These are phyloP conservation scores for Hypanus sabinus DNA, from an alignment of 2,113 vertebrate species.

Conservation along the genomic window DNA sequence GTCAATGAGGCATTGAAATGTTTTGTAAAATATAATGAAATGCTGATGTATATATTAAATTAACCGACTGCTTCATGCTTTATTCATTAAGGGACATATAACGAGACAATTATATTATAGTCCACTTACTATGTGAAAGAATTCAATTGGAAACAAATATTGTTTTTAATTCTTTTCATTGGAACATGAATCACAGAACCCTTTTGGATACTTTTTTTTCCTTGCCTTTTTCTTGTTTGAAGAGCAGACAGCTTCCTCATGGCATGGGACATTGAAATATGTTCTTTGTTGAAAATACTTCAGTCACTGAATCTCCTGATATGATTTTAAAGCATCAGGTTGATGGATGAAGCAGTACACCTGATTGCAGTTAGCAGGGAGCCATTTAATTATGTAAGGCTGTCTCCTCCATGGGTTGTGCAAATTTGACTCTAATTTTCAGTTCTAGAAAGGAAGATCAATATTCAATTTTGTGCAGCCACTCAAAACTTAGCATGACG, in stretches of 20 bases:
- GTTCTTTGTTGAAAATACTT: background rate
- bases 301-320: background rate
- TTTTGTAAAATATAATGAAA: conserved; percentile 11
- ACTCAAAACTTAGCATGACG: background rate
- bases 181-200: background rate
- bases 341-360: background rate
- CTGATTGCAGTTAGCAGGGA: background rate
- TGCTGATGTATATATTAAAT: background rate
- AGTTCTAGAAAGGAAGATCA: no score
- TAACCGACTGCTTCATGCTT: background rate
- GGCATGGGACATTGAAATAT: background rate
- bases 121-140: background rate
- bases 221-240: background rate
- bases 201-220: no score
- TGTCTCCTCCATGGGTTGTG: background rate
- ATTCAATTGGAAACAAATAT: background rate
- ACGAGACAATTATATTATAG: background rate
- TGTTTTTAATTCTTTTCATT: background rate
- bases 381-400: background rate
- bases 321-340: background rate
- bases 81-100: conserved; percentile 14
- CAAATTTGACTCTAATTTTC: background rate
- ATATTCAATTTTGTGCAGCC: background rate
- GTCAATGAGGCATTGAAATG: conserved; percentile 1
- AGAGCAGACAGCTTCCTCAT: background rate